Percentiles rank a stretch among this genome's conserved stretches.
Evolutionary conservation across 1,140 invertebrate species (phyloP).

Genomic region (Drosophila triauraria): DNA sequence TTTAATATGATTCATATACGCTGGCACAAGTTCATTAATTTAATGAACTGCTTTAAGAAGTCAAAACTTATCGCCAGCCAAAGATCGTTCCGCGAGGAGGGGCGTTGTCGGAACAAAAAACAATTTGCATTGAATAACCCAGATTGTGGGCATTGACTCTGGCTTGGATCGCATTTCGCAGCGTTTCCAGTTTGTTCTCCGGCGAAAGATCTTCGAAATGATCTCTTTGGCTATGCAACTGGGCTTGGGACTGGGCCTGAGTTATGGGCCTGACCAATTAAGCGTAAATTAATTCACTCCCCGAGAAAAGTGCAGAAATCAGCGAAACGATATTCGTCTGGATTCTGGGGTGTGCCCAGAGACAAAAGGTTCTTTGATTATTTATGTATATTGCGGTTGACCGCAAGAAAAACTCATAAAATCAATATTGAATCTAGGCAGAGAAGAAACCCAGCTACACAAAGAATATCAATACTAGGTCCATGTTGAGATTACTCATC

Average conservation of each 20-base stretch:
- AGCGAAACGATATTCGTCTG: constrained; percentile 14
- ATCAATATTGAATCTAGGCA: constrained; percentile 16
- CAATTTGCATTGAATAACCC: constrained; percentile 60
- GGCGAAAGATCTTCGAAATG: constrained; percentile 34
- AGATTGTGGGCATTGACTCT: constrained; percentile 56
- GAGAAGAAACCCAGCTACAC: not conserved
- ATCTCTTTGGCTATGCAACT: constrained; percentile 46
- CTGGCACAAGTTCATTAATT: not conserved
- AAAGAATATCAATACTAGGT: not conserved
- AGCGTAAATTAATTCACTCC: constrained; percentile 44
- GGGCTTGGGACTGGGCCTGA: constrained; percentile 19
- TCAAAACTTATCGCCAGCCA: constrained; percentile 25
- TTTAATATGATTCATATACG: not conserved
- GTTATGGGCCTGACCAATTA: constrained; percentile 39
- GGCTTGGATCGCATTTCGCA: constrained; percentile 38
- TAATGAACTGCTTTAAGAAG: constrained; percentile 17
- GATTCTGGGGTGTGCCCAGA: constrained; percentile 32
- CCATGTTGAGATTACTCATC: not conserved
- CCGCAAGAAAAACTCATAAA: constrained; percentile 24
- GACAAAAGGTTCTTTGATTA: constrained; percentile 24
- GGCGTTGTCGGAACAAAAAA: constrained; percentile 42
- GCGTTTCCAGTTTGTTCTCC: constrained; percentile 48
- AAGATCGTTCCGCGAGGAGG: constrained; percentile 14
- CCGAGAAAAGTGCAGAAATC: constrained; percentile 26
- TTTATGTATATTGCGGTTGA: constrained; percentile 15